Evolutionary conservation across 2,797 vertebrate genomes (phyloP), one percentile per base, ranked within the genome.

Genomic region (Erpetoichthys calabaricus): DNA sequence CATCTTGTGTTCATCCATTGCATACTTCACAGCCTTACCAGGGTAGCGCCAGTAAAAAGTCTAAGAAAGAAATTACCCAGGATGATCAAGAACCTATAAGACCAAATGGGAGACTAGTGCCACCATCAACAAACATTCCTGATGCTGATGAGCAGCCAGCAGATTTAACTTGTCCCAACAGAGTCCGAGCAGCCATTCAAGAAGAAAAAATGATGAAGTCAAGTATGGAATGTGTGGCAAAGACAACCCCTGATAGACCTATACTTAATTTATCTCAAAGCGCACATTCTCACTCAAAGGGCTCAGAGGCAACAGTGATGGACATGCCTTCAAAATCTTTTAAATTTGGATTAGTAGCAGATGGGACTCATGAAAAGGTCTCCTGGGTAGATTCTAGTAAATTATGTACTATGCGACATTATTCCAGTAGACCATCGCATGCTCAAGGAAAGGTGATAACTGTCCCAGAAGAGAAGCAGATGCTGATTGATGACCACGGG

Each of bases 91-190:
- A 4, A 7, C 53, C 5, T 42, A 4, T 3, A 42, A 4, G 6
- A 41, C 53, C 5, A 7, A 54, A 42, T 8, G 41, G 62, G 2
- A 57, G 59, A 2, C 60, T 65, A 6, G 64, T 66, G 0, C 25
- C 7, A n/a, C n/a, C n/a, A n/a, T n/a, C n/a, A n/a, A n/a, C n/a
- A 41, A 66, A 70, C 59, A 58, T 55, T 2, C 64, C 62, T 49
- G 47, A 49, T 61, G 70, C 58, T 64, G 83, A 86, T 64, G 85
- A 88, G 5, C 81, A 86, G 59, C 82, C 85, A 0, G 83, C 84
- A 0, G 86, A 88, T 67, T 70, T 88, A 58, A 88, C 81, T 65
- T 87, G 80, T 5, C 86, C 86, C 3, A 79, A 77, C 72, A 70
- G 86, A 63, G 81, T 77, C 68, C 45, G 86, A 58, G 86, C 86